phyloP scores from a whole-genome alignment of 1,140 invertebrate genomes.

The Rhopalosiphum maidis region DNA sequence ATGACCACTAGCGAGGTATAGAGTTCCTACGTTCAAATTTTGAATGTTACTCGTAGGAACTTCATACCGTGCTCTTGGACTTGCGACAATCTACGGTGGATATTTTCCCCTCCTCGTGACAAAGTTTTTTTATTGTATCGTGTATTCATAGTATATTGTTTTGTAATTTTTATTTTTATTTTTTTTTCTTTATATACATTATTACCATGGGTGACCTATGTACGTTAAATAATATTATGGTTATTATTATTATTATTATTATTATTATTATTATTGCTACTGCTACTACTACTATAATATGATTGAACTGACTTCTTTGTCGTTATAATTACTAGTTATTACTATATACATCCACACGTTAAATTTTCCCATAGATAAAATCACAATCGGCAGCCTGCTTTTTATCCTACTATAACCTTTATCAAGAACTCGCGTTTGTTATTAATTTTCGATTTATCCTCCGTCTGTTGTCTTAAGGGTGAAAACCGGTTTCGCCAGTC shows the following conservation, averaged over 20 bases:
- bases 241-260: background rate
- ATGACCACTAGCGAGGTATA: slow-evolving; percentile 59
- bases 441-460: background rate
- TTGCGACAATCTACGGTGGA: slow-evolving; percentile 45
- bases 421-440: background rate
- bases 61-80: slow-evolving; percentile 59
- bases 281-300: background rate
- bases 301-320: background rate
- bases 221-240: background rate
- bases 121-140: background rate
- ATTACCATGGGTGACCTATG: background rate
- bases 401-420: background rate
- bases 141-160: background rate
- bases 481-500: slow-evolving; percentile 39
- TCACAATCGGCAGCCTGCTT: background rate
- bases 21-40: slow-evolving; percentile 58
- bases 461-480: slow-evolving; percentile 38
- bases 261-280: background rate
- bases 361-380: background rate
- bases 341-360: background rate
- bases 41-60: slow-evolving; percentile 56
- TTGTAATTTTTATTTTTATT: background rate
- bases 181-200: background rate
- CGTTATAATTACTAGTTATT: background rate
- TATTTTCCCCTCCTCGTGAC: background rate